These are phyloP conservation scores for Rafetus swinhoei DNA, from an alignment of 2,113 vertebrate species.

Conservation along the genomic window DNA sequence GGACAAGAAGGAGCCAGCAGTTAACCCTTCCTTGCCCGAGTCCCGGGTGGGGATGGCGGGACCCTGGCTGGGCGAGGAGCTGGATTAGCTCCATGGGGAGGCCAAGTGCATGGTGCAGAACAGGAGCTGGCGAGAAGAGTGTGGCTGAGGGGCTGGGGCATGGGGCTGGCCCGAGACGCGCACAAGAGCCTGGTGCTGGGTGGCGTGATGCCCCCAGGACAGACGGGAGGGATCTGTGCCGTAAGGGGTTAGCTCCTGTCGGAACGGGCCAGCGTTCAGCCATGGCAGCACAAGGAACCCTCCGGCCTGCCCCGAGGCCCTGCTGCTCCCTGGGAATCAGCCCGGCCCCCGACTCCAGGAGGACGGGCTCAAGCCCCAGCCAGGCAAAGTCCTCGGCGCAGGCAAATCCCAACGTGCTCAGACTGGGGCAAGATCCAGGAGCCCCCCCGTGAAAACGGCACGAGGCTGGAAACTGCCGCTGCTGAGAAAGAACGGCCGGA, in stretches of 20 bases:
- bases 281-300: no score
- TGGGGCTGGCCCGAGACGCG: background rate
- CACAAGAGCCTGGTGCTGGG: no score
- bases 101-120: background rate
- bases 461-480: background rate
- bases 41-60: background rate
- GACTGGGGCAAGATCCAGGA: background rate
- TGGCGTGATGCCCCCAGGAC: background rate
- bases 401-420: background rate
- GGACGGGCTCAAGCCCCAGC: background rate
- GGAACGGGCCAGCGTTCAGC: no score
- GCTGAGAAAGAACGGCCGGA: background rate
- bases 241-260: no score
- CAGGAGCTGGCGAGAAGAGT: rapidly evolving
- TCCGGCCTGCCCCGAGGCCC: no score
- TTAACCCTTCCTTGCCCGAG: background rate
- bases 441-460: background rate
- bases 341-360: background rate
- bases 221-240: background rate
- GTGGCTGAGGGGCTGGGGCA: no score
- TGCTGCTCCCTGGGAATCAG: background rate
- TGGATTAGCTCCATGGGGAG: background rate
- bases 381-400: background rate
- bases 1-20: background rate
- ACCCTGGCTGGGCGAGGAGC: rapidly evolving